These are phyloP conservation scores for Agonopterix alstromeriana DNA, from an alignment of 2,888 invertebrate species.

Conservation along the genomic window DNA sequence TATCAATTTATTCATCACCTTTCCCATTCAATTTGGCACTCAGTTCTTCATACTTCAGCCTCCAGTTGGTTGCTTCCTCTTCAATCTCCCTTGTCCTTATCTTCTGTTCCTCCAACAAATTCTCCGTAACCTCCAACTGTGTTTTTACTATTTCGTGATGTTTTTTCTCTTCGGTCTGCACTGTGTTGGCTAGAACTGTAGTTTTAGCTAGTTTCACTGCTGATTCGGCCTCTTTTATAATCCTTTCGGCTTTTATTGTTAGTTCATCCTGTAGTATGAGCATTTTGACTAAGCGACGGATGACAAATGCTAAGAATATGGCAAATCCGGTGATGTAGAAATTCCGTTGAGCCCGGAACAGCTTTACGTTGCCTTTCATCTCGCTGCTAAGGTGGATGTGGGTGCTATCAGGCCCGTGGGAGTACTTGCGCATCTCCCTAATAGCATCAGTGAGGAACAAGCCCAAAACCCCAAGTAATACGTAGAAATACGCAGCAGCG, in stretches of 20 bases:
- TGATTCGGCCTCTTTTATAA: constrained; percentile 81
- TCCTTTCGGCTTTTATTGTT: constrained; percentile 78
- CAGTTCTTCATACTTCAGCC: constrained; percentile 38
- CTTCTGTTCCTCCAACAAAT: constrained; percentile 33
- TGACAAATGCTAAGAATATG: constrained; percentile 82
- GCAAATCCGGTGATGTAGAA: constrained; percentile 88
- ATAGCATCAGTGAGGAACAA: constrained; percentile 83
- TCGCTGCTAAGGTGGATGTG: constrained; percentile 76
- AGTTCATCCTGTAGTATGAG: constrained; percentile 80
- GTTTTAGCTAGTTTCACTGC: constrained; percentile 68
- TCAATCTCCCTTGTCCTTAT: constrained; percentile 29
- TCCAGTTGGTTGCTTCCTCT: constrained; percentile 42
- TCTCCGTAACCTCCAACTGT: constrained; percentile 29
- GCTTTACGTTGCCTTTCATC: constrained; percentile 81
- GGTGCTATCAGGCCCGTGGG: constrained; percentile 53
- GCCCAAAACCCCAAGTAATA: constrained; percentile 73
- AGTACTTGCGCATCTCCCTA: constrained; percentile 84
- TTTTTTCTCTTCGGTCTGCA: constrained; percentile 26
- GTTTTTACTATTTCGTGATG: constrained; percentile 27
- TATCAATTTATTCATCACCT: constrained; percentile 18
- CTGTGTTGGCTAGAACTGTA: constrained; percentile 34
- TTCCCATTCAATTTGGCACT: constrained; percentile 11
- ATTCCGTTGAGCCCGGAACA: constrained; percentile 87
- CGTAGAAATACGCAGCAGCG: constrained; percentile 82
- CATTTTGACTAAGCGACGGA: constrained; percentile 79